Evolutionary conservation across 2,113 vertebrate genomes (phyloP).

Genomic region (Apteryx mantelli): DNA sequence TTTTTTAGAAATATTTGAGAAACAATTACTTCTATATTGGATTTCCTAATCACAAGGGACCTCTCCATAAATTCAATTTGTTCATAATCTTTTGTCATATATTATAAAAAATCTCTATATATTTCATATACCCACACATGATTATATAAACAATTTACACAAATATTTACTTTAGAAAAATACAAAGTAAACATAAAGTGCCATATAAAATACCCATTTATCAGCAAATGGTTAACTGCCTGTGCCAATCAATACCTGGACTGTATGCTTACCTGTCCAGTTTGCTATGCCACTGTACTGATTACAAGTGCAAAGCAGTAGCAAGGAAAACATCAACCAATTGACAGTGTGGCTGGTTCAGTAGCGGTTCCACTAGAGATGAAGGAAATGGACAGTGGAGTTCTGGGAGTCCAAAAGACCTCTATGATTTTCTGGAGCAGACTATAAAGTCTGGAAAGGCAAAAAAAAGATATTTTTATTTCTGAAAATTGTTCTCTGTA

Average conservation of each 20-base stretch:
- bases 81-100: constrained; percentile 1
- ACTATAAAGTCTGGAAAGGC: not conserved
- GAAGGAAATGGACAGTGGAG: not conserved
- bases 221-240: not conserved
- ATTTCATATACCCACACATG: not conserved
- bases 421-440: not conserved
- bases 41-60: not conserved
- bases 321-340: not conserved
- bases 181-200: not conserved
- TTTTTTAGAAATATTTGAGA: not conserved
- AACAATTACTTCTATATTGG: not conserved
- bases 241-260: not conserved
- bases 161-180: constrained; percentile 7
- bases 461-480: not conserved
- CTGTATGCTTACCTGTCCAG: rapidly evolving
- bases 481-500: not conserved
- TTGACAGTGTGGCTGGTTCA: not conserved
- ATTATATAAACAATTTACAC: not conserved
- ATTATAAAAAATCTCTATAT: not conserved
- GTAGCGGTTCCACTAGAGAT: not conserved
- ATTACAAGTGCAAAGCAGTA: not conserved
- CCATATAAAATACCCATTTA: not conserved
- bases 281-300: not conserved
- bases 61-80: not conserved
- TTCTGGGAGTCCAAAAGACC: not conserved